Base-by-base conservation (phyloP, 2,113 vertebrate genomes). In the Hiodon alosoides region DNA sequence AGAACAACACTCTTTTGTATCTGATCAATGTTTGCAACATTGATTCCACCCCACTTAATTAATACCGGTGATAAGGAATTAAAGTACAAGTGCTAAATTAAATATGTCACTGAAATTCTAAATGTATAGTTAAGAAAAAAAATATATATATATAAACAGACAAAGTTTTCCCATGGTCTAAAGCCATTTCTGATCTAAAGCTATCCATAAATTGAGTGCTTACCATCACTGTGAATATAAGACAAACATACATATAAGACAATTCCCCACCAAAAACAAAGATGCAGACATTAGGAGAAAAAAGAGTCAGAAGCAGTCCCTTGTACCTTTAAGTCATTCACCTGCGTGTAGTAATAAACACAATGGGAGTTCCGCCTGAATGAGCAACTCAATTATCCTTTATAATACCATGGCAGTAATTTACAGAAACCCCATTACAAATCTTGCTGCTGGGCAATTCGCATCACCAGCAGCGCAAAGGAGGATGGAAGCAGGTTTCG, bases 371-470 rank as follows among this genome's bases (percentile, higher is more conserved):
- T 86, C 89, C 90, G 92, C 93, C 86, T 88, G 91, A 87, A 86
- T 89, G 91, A 92, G 85, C 90, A 86, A 84, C 91, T 90, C 91
- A 88, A 94, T 95, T 93, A 93, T 90, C 90, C 89, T 90, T 87
- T 66, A 82, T 82, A 88, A 92, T 90, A 88, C 90, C 90, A 82
- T 86, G 79, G 83, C 85, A 74, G 75, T 91, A 90, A 93, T 93
- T 92, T 93, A 91, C 87, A 87, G 88, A 83, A 90, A 85, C 86
- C 83, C 89, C 89, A 91, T 91, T 91, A 90, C 83, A 80, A 88
- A 84, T 86, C 88, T 86, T 17, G 83, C 88, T 84, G 76, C 81
- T 50, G 80, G 88, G 87, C 83, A 84, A 84, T 85, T 87, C 83
- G 85, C 90, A 88, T 86, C 77, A 76, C 82, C 81, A 84, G 86